Base-by-base conservation (phyloP, 2,113 vertebrate genomes). In the Empidonax alnorum region DNA sequence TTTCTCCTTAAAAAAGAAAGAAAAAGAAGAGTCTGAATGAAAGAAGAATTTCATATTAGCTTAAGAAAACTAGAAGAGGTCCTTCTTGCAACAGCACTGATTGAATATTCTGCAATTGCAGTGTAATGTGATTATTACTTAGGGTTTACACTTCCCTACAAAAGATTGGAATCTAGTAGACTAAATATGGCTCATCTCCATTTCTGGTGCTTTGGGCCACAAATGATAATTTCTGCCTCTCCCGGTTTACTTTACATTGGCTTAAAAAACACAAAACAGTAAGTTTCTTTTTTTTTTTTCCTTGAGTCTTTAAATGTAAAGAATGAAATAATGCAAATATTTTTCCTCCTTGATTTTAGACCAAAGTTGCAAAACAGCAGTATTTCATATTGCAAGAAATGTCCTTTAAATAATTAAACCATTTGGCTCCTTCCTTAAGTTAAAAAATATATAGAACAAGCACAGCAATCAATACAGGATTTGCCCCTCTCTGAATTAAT, bases 401-500 rank as follows among this genome's bases (percentile, higher is more conserved):
- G 33, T 84, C 78, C 81, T 97, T 98, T 98, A 97, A 98, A 98
- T 98, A 98, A 98, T 99, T 98, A 98, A 99, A 97, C 92, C 93
- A 95, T 91, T 98, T 97, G 80, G 98, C 97, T 97, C 96, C 96
- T 94, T 96, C 80, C 79, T 90, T 42, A 95, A 94, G 59, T 93
- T 85, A 97, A 97, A 94, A 96, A 92, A 94, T 66, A 94, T 67
- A 96, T 75, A 97, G 98, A 97, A 97, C 87, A 96, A 96, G 98
- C 97, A 87, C 87, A 97, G 97, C 97, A 97, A 97, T 98, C 98
- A 98, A 97, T 96, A 97, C 95, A 93, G 92, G 95, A 97, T 97
- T 97, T 97, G 97, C 98, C 97, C 98, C 97, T 98, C 98, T 97
- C 97, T 98, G 98, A 98, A 98, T 98, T 98, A 99, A 99, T 99